These are phyloP conservation scores for Saxicola maurus DNA, from an alignment of 2,797 vertebrate genomes.

Conservation along the genomic window DNA sequence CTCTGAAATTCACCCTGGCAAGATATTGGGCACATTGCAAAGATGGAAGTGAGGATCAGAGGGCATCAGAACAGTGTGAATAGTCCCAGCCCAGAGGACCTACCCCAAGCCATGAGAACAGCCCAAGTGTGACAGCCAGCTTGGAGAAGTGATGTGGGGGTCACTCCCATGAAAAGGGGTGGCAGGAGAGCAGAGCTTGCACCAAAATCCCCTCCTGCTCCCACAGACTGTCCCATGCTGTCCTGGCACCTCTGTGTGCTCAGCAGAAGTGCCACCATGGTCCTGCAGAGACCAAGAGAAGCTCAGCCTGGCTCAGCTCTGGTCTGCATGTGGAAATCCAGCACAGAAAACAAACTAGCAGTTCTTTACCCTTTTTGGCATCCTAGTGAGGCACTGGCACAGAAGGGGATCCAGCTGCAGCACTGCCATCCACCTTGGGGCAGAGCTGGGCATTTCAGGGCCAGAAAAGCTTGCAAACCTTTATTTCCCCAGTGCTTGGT, in stretches of 20 bases:
- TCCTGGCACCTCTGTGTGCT: neutral
- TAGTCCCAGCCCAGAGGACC: neutral
- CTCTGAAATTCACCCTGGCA: neutral
- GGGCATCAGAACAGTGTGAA: neutral
- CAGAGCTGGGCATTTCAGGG: neutral
- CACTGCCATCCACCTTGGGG: neutral
- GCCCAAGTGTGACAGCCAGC: neutral
- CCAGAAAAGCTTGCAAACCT: neutral
- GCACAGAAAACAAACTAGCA: neutral
- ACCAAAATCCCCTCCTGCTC: neutral
- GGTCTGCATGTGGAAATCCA: neutral
- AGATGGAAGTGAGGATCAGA: neutral
- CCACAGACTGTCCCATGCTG: fast-evolving
- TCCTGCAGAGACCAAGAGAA: neutral
- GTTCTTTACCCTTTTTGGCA: neutral
- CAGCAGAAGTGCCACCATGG: neutral
- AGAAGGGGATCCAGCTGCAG: neutral
- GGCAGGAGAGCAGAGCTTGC: neutral
- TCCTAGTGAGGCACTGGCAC: fast-evolving
- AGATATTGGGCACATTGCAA: fast-evolving
- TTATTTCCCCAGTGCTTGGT: neutral
- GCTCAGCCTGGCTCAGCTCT: neutral
- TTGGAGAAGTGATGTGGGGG: neutral
- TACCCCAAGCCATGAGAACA: neutral
- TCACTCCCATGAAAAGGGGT: neutral